phyloP scores from a whole-genome alignment of 2,113 vertebrate species.

The Poecilia latipinna region DNA sequence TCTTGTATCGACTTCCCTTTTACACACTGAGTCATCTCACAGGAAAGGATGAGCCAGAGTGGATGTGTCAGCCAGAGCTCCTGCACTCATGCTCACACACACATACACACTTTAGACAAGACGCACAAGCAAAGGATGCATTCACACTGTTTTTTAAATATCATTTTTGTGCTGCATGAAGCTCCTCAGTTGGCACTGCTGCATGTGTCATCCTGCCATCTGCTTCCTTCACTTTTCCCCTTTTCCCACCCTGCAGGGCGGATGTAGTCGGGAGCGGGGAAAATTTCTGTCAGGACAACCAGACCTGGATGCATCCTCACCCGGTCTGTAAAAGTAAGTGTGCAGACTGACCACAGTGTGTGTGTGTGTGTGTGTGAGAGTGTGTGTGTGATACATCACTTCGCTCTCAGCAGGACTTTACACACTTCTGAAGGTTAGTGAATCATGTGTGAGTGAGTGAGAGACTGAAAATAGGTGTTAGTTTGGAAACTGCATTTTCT shows the following conservation, averaged over 20 bases:
- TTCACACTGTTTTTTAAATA: constrained; percentile 47
- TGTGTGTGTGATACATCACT: background rate
- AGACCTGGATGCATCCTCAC: constrained; percentile 81
- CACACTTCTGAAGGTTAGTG: constrained; percentile 3
- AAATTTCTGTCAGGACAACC: constrained; percentile 79
- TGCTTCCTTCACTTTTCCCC: constrained; percentile 33
- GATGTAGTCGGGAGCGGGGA: constrained; percentile 77
- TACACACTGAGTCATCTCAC: constrained; percentile 68
- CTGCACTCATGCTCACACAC: constrained; percentile 2
- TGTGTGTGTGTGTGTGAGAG: background rate
- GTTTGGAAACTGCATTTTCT: constrained; percentile 13
- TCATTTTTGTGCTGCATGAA: constrained; percentile 17
- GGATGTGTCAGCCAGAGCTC: constrained; percentile 66
- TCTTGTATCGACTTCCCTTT: constrained; percentile 65
- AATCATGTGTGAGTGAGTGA: constrained; percentile 23
- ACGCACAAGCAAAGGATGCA: constrained; percentile 34
- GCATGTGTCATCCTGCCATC: constrained; percentile 44
- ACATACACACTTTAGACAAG: constrained; percentile 24
- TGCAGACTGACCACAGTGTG: constrained; percentile 7
- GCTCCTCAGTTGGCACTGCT: constrained; percentile 41
- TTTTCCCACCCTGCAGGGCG: constrained; percentile 62
- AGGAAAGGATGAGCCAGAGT: constrained; percentile 55
- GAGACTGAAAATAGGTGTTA: constrained; percentile 19
- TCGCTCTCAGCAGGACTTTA: constrained; percentile 14
- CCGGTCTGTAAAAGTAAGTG: constrained; percentile 82